phyloP scores from a whole-genome alignment of 2,797 vertebrate genomes.

The Muscicapa comitata region DNA sequence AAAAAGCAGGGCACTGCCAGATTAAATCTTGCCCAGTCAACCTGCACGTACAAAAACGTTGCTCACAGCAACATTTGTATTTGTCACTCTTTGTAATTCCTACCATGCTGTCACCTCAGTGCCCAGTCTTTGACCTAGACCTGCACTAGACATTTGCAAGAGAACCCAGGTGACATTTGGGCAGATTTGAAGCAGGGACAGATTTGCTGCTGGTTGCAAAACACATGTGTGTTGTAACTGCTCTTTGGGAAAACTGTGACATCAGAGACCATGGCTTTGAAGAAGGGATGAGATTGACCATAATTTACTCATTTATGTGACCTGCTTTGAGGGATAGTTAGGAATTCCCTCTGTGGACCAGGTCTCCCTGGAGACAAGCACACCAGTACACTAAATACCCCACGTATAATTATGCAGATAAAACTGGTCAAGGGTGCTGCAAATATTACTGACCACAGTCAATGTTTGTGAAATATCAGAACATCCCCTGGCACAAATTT shows the following conservation, averaged over 20 bases:
- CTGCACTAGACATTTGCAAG: background rate
- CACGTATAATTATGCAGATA: accelerated
- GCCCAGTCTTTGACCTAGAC: background rate
- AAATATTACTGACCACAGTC: background rate
- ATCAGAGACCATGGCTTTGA: background rate
- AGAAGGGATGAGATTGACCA: background rate
- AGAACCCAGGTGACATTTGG: background rate
- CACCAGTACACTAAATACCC: accelerated
- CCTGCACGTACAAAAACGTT: accelerated
- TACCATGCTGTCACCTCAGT: background rate
- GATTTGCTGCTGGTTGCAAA: background rate
- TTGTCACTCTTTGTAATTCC: background rate
- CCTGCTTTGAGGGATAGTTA: background rate
- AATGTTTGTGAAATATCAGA: background rate
- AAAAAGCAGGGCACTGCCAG: background rate
- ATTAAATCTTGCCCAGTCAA: background rate
- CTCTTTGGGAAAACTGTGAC: background rate
- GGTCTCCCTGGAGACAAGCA: background rate
- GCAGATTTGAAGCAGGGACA: background rate
- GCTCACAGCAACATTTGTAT: background rate
- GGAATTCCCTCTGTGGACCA: background rate
- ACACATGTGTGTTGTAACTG: background rate
- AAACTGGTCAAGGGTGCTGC: background rate
- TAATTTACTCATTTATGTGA: background rate
- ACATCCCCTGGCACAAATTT: background rate